Evolutionary conservation across 1,140 invertebrate genomes (phyloP).

Genomic region (Drosophila ohnishii): DNA sequence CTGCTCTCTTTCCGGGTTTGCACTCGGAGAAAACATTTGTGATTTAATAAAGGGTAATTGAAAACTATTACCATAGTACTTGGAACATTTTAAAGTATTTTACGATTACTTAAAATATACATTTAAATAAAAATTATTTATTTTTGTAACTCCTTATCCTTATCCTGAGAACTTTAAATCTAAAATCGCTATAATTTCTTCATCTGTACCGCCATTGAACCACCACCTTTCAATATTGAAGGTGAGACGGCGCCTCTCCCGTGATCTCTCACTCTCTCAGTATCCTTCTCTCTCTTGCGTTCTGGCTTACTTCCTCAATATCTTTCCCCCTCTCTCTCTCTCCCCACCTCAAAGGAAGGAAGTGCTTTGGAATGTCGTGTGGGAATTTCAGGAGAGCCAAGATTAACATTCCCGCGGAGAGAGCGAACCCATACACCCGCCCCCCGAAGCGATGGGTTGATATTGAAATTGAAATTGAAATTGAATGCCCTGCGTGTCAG

Average conservation of each 20-base stretch:
- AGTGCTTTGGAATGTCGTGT: conserved; percentile 12
- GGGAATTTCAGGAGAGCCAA: not conserved
- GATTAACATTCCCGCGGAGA: conserved; percentile 19
- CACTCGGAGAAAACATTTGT: not conserved
- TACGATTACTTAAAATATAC: not conserved
- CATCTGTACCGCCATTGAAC: conserved; percentile 8
- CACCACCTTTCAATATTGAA: conserved; percentile 47
- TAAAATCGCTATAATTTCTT: not conserved
- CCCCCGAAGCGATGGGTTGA: conserved; percentile 27
- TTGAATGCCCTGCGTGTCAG: conserved; percentile 18
- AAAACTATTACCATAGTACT: not conserved
- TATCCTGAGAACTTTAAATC: not conserved
- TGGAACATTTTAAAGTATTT: not conserved
- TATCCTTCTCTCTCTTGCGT: not conserved
- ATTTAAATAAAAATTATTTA: not conserved
- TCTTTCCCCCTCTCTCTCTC: not conserved
- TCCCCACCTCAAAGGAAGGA: not conserved
- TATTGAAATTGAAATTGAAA: conserved; percentile 44
- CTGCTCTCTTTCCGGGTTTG: not conserved
- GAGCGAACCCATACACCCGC: conserved; percentile 13
- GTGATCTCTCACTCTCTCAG: not conserved
- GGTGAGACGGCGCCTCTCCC: conserved; percentile 12
- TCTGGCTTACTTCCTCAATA: not conserved
- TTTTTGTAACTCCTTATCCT: not conserved
- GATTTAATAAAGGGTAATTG: not conserved